Conservation (phyloP, 2,888 invertebrate genomes). For the Epinotia brunnichana region DNA sequence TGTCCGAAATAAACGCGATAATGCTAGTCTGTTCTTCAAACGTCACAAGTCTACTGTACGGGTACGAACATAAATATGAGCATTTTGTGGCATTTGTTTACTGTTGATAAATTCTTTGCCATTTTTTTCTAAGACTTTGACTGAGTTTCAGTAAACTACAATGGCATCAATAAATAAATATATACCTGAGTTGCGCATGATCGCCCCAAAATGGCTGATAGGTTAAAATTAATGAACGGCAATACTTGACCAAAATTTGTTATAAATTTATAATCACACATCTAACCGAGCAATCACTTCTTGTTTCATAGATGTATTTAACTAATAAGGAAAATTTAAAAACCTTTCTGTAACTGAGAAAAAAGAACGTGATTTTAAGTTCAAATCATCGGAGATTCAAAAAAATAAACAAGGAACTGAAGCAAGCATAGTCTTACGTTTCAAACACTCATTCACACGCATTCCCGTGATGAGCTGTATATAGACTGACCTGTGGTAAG, state of each 20-base stretch:
- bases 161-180: not conserved
- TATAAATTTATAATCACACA: not conserved
- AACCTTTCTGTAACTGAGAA: not conserved
- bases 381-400: not conserved
- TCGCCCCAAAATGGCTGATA: slow-evolving; percentile 20
- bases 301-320: not conserved
- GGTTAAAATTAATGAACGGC: slow-evolving; percentile 29
- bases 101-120: not conserved
- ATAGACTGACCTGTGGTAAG: slow-evolving; percentile 91
- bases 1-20: not conserved
- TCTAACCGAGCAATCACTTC: not conserved
- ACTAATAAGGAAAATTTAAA: not conserved
- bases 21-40: not conserved
- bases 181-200: not conserved
- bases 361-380: not conserved
- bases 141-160: not conserved
- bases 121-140: not conserved
- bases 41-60: not conserved
- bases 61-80: not conserved
- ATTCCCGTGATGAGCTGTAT: not conserved
- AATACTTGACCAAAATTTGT: slow-evolving; percentile 13
- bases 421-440: slow-evolving; percentile 28
- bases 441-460: slow-evolving; percentile 19
- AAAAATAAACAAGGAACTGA: slow-evolving; percentile 5
- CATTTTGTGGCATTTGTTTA: not conserved